Conservation (phyloP, 2,113 vertebrate genomes). For the Scopus umbretta region DNA sequence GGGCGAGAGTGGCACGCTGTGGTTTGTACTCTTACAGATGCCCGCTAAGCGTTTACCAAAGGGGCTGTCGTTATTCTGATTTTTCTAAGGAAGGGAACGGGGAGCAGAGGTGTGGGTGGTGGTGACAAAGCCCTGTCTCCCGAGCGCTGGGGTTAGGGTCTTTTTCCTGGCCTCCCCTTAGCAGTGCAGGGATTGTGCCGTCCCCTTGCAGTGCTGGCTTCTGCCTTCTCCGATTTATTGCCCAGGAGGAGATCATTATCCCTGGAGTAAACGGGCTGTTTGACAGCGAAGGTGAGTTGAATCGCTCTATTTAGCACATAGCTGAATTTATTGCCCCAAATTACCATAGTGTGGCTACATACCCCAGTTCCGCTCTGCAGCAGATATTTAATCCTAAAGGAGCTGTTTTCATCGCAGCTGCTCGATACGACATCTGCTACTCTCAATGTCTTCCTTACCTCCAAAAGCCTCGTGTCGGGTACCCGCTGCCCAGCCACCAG, state of each 20-base stretch:
- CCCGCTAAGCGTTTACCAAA: neutral
- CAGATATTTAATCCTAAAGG: neutral
- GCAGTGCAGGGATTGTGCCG: fast-evolving
- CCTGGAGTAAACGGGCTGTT: neutral
- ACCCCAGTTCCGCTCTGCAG: neutral
- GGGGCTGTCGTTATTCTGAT: neutral
- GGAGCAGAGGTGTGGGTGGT: neutral
- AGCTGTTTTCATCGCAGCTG: neutral
- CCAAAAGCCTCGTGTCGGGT: neutral
- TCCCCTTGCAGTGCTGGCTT: neutral
- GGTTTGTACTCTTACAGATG: neutral
- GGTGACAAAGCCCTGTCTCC: neutral
- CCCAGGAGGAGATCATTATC: neutral
- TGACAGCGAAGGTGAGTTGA: neutral
- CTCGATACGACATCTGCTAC: neutral
- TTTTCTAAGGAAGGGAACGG: fast-evolving
- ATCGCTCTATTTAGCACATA: fast-evolving
- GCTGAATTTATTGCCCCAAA: neutral
- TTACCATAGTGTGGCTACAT: neutral
- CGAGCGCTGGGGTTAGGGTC: fast-evolving
- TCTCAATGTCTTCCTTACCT: neutral
- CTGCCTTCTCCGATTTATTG: neutral
- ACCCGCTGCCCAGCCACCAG: neutral
- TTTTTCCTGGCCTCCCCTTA: neutral
- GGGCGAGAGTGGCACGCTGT: neutral